These are phyloP conservation scores for Protonibea diacanthus DNA, from an alignment of 2,797 vertebrate genomes.

Conservation along the genomic window DNA sequence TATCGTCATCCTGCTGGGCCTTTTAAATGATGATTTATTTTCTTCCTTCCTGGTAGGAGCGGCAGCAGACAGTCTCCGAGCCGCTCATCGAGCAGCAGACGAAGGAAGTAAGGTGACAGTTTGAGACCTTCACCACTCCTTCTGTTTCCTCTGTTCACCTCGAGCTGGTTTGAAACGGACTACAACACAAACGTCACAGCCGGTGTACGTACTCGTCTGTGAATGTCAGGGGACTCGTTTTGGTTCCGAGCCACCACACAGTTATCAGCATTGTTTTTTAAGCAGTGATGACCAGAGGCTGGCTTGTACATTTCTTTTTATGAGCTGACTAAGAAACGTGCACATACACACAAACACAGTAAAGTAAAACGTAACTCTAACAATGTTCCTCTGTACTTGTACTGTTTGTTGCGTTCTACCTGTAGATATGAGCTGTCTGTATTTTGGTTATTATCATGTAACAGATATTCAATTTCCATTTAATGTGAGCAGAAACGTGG, in stretches of 20 bases:
- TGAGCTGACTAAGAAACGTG: conserved; percentile 39
- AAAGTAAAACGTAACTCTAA: conserved; percentile 36
- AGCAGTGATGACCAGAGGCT: conserved; percentile 30
- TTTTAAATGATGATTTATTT: background rate
- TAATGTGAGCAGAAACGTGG: conserved; percentile 75
- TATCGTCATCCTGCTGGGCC: background rate
- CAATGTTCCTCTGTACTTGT: conserved; percentile 60
- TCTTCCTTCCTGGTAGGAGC: conserved; percentile 51
- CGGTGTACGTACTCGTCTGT: conserved; percentile 26
- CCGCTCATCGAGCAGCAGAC: conserved; percentile 70
- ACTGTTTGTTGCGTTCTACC: conserved; percentile 65
- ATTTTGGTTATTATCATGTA: conserved; percentile 75
- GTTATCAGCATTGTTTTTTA: conserved; percentile 35
- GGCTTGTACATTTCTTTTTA: conserved; percentile 66
- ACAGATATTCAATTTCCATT: conserved; percentile 68
- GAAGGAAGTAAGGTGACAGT: conserved; percentile 72
- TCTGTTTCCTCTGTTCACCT: conserved; percentile 11
- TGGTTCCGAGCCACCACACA: conserved; percentile 23
- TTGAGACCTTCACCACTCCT: conserved; percentile 3
- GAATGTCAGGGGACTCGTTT: conserved; percentile 22
- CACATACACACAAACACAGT: conserved; percentile 29
- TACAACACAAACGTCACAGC: conserved; percentile 1
- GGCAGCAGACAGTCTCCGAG: conserved; percentile 74
- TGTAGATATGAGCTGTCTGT: conserved; percentile 83
- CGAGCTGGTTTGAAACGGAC: conserved; percentile 45